phyloP scores from a whole-genome alignment of 2,797 vertebrate genomes.

The Gallinago nigripennis region DNA sequence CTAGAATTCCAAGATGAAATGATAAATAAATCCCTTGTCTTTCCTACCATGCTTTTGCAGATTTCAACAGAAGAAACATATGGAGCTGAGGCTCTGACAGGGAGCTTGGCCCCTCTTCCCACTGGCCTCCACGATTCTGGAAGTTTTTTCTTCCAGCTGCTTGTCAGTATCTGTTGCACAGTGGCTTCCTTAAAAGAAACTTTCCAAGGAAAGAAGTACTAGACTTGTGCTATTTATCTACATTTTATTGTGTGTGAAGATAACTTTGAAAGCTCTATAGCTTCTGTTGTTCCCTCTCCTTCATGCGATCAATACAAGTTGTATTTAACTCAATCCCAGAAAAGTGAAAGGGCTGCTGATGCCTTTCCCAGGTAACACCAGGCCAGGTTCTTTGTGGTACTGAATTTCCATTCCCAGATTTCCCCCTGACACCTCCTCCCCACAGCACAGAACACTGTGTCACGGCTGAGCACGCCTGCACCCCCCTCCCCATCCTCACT shows the following conservation, averaged over 20 bases:
- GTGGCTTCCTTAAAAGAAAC: not conserved
- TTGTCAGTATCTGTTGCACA: not conserved
- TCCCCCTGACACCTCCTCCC: not conserved
- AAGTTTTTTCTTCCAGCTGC: not conserved
- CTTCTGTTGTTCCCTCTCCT: not conserved
- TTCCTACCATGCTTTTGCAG: not conserved
- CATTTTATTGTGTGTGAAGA: not conserved
- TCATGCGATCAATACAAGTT: not conserved
- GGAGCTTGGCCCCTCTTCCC: not conserved
- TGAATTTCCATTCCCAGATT: not conserved
- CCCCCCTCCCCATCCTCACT: rapidly evolving
- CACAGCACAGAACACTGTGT: not conserved
- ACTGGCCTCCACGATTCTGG: not conserved
- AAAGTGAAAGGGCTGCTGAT: not conserved
- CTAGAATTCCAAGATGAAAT: conserved; percentile 1
- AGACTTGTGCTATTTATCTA: not conserved
- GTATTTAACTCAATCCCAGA: not conserved
- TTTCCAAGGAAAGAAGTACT: not conserved
- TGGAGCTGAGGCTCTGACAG: not conserved
- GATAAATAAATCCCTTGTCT: not conserved
- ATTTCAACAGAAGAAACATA: not conserved
- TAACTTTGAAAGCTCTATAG: not conserved
- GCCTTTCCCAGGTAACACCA: not conserved
- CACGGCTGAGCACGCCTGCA: too few species aligned
- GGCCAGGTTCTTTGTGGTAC: not conserved